Conservation (phyloP, 2,888 invertebrate genomes). For the Parthenolecanium corni region DNA sequence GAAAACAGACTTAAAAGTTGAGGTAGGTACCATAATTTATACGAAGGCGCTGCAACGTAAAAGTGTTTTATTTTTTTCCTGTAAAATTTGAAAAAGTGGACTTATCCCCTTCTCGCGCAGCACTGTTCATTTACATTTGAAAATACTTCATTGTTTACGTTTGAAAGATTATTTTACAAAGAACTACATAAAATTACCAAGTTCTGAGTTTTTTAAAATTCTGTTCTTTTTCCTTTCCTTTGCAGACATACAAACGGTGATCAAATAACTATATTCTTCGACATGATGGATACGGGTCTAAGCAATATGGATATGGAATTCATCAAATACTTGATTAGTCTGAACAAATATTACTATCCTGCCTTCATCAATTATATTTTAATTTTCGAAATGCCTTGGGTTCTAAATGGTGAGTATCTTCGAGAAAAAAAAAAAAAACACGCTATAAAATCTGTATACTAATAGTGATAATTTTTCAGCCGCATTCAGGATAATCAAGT, state of each 20-base stretch:
- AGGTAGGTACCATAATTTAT: no score
- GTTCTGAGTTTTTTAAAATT: no score
- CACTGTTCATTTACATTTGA: no score
- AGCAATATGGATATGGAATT: constrained; percentile 86
- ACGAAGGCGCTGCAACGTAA: no score
- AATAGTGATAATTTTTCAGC: constrained; percentile 44
- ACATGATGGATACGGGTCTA: constrained; percentile 77
- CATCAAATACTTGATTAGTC: constrained; percentile 70
- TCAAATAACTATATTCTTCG: constrained; percentile 74
- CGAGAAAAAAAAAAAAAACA: neutral
- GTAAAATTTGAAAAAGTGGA: no score
- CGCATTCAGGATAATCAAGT: constrained; percentile 81
- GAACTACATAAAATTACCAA: no score
- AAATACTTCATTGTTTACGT: no score
- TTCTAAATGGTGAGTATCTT: constrained; percentile 54
- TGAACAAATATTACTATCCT: constrained; percentile 83
- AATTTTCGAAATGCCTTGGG: constrained; percentile 90
- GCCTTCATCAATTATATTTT: constrained; percentile 76
- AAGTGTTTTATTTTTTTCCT: no score
- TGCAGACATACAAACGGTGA: constrained; percentile 62
- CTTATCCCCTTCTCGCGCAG: no score
- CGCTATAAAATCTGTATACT: neutral
- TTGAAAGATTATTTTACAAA: no score
- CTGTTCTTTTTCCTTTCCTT: no score
- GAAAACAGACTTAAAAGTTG: no score